phyloP scores from a whole-genome alignment of 2,113 vertebrate species.

The Danio rerio region GRCz12tu NC_133199.1:15565501-15566000 shows the following conservation, averaged over 20 bases:
- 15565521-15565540: slow-evolving; percentile 54
- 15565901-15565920: slow-evolving; percentile 61
- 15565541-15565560: slow-evolving; percentile 67
- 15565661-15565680: slow-evolving; percentile 63
- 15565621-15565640: not conserved
- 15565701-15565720: slow-evolving; percentile 65
- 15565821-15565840: slow-evolving; percentile 69
- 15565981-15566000: slow-evolving; percentile 23
- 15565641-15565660: slow-evolving; percentile 59
- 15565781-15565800: slow-evolving; percentile 69
- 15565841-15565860: slow-evolving; percentile 69
- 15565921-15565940: slow-evolving; percentile 58
- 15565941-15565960: slow-evolving; percentile 50
- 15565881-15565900: slow-evolving; percentile 59
- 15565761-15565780: slow-evolving; percentile 68
- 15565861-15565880: slow-evolving; percentile 68
- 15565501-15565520: too few relatives aligned
- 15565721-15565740: slow-evolving; percentile 65
- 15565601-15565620: slow-evolving; percentile 71
- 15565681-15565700: slow-evolving; percentile 67
- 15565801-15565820: slow-evolving; percentile 52
- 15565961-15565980: slow-evolving; percentile 38
- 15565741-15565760: slow-evolving; percentile 71
- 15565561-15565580: slow-evolving; percentile 63
- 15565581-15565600: slow-evolving; percentile 66